phyloP scores from a whole-genome alignment of 2,113 vertebrate genomes.

The Paratilapia polleni region DNA sequence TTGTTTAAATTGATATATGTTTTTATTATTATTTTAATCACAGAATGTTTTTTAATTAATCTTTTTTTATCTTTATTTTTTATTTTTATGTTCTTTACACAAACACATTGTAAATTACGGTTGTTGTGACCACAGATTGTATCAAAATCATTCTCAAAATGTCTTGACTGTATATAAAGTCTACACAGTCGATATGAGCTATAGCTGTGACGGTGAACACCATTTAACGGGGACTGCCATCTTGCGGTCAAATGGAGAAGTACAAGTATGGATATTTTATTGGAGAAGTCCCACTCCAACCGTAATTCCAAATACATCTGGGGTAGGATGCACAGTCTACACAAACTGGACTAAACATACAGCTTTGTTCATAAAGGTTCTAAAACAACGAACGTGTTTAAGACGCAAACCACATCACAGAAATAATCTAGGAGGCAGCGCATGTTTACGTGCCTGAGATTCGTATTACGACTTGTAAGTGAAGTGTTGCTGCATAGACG shows the following conservation, averaged over 20 bases:
- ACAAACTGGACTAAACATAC: not conserved
- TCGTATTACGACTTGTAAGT: not conserved
- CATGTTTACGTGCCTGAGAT: not conserved
- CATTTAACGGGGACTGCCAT: conserved; percentile 16
- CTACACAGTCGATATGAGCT: no score
- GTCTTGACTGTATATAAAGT: no score
- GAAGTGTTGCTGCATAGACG: not conserved
- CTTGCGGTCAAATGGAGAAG: conserved; percentile 22
- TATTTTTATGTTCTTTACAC: no score
- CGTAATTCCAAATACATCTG: not conserved
- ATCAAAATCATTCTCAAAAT: no score
- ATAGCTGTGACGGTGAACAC: not conserved
- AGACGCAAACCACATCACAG: rapidly evolving
- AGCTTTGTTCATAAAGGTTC: not conserved
- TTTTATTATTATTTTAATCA: not conserved
- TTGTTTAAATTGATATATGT: not conserved
- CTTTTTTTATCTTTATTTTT: no score
- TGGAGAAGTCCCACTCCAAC: conserved; percentile 12
- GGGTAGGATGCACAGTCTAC: not conserved
- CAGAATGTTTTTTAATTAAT: no score
- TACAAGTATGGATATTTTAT: not conserved
- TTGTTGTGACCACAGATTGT: no score
- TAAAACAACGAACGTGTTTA: rapidly evolving
- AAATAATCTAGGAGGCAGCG: not conserved
- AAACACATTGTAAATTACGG: no score